Evolutionary conservation across 2,113 vertebrate genomes (phyloP), one percentile per base, ranked within the genome.

Genomic region (Globicephala melas): DNA sequence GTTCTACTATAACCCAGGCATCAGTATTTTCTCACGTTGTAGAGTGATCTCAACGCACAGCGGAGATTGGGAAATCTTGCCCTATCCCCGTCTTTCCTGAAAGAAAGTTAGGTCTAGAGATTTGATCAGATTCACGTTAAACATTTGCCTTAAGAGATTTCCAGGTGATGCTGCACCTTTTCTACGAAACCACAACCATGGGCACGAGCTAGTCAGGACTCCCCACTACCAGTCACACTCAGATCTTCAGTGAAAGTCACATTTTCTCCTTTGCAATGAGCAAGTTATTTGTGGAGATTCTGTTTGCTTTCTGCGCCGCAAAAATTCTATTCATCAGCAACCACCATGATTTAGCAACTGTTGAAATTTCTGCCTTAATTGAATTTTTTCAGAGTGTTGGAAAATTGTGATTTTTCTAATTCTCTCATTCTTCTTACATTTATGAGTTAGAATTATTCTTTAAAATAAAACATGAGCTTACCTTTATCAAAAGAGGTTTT

Each of bases 151-250:
- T 1, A 47, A 18, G 6, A 81, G 21, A 47, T 28, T 38, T 25
- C 25, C 33, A 68, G 8, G 25, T 18, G 28, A 62, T 50, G 3
- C 1, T 20, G 8, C 41, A 31, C 28, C 8, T 21, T 47, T 86
- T 13, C 53, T 86, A 25, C 25, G 10, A 6, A 18, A 33, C 14
- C 74, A 68, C 18, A 6, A 15, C 31, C 44, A 18, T 6, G 20
- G 25, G 26, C 7, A 11, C 1, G 18, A 8, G 8, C 14, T 41
- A 50, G 7, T 11, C 8, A 6, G 6, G 7, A 6, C 1, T 28
- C 21, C 58, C 9, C 8, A 33, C 3, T 33, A 25, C 26, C 9
- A 85, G 38, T 3, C 73, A 53, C 13, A 44, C 33, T 44, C 13
- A 25, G 67, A 2, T 25, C 18, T n/a, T 47, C 25, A 44, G 44